Base-by-base conservation (phyloP, 2,797 vertebrate species). In the Mastacembelus armatus region DNA sequence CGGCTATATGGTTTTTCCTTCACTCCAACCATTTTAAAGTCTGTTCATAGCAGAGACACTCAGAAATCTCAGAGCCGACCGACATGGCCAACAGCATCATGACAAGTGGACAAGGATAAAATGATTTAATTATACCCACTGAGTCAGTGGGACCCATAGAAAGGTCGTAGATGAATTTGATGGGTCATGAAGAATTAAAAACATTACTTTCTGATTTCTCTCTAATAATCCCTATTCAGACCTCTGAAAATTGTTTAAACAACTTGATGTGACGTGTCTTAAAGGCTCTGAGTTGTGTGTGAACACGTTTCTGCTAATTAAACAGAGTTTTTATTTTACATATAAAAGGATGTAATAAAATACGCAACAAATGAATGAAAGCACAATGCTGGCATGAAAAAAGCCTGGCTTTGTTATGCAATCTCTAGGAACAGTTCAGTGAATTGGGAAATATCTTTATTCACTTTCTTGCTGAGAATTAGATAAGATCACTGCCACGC, bases 31-130 rank as follows among this genome's bases (percentile, higher is more conserved):
- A 29, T 45, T 67, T 52, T 18, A 22, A 7, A 69, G 39, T 55
- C 40, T 3, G 10, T 71, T 73, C 38, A 62, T 45, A 60, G 40
- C 29, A 64, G 49, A 19, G 18, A 35, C 4, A 19, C 33, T 67
- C 7, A 36, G 27, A 55, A 39, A 57, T 29, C 9, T 40, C 45
- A 47, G 70, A 40, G 33, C 42, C 19, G 42, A 69, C 42, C 19
- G 42, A 69, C 33, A 26, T 29, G n/a, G 18, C 9, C 22, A 26
- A 52, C 42, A 42, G 38, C 56, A 44, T 43, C n/a, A 18, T 49
- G 63, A 38, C 27, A 65, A 71, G 40, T 51, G 26, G 33, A 52
- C 21, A 3, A 16, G 22, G 16, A 32, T 21, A 27, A 7, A 22
- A 45, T 21, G 22, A 36, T 22, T 33, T n/a, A n/a, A n/a, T n/a